Conservation (phyloP, 2,113 vertebrate species). For the Genyomyrus donnyi region DNA sequence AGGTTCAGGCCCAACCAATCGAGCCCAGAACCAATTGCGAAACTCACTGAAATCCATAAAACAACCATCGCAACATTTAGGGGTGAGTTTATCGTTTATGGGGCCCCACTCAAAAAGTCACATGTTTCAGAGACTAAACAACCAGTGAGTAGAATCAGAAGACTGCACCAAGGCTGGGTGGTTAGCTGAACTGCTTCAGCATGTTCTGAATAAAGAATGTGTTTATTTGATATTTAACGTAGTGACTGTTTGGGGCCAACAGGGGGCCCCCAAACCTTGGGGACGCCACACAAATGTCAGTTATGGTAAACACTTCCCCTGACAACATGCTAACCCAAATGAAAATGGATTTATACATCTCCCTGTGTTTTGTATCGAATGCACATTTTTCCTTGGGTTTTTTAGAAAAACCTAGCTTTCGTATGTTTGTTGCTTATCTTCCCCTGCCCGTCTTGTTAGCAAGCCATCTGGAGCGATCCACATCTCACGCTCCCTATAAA, state of each 20-base stretch:
- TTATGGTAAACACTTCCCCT: background rate
- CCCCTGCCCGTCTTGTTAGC: background rate
- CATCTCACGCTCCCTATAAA: background rate
- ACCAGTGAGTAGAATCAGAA: background rate
- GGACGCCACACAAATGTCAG: background rate
- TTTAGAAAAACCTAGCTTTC: background rate
- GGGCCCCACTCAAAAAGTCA: background rate
- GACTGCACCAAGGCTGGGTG: background rate
- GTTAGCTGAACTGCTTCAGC: background rate
- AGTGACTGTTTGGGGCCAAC: background rate
- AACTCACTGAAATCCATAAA: background rate
- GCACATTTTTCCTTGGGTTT: background rate
- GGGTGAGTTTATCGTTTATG: background rate
- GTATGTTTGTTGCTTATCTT: background rate
- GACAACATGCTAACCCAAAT: background rate
- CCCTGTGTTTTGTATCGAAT: background rate
- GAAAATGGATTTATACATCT: background rate
- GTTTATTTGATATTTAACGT: background rate
- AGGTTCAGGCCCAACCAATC: background rate
- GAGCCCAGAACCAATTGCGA: background rate
- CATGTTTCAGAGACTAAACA: background rate
- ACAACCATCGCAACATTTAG: background rate
- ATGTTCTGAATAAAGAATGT: background rate
- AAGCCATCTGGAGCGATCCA: background rate
- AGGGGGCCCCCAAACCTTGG: background rate